Conservation (phyloP, 2,888 invertebrate species). For the Beris morrisii region DNA sequence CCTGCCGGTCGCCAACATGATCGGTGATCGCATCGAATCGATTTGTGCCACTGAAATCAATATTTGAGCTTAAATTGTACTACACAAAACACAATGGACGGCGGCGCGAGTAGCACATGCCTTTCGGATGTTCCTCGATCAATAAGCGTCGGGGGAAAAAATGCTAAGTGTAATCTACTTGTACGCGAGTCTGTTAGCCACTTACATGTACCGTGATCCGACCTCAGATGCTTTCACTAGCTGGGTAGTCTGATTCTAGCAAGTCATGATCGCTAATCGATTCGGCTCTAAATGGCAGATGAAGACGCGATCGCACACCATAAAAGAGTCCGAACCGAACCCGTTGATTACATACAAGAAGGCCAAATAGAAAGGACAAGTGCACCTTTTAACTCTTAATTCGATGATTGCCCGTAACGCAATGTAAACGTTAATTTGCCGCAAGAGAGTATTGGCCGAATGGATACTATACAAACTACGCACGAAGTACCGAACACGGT, state of each 20-base stretch:
- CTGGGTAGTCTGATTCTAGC: conserved; percentile 11
- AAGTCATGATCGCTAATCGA: conserved; percentile 31
- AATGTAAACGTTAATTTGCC: conserved; percentile 10
- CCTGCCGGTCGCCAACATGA: too few species aligned
- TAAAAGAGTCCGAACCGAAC: neutral
- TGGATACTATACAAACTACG: neutral
- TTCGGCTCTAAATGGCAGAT: conserved; percentile 20
- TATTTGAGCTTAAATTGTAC: conserved; percentile 23
- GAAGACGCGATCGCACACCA: conserved; percentile 1
- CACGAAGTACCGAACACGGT: neutral
- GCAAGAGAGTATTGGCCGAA: neutral
- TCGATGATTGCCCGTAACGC: conserved; percentile 28
- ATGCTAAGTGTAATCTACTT: neutral
- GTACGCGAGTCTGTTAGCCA: neutral
- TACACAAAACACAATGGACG: neutral
- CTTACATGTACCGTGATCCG: neutral
- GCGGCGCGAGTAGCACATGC: conserved; percentile 13
- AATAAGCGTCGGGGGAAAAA: neutral
- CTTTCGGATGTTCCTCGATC: conserved; percentile 1
- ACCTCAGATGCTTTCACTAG: neutral
- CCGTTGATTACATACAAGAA: conserved; percentile 8
- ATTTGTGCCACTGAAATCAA: conserved; percentile 23
- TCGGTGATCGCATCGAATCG: conserved; percentile 14
- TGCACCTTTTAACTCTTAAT: conserved; percentile 25
- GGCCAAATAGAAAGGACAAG: conserved; percentile 14